Evolutionary conservation across 2,888 invertebrate genomes (phyloP), one percentile per base, ranked within the genome.

Genomic region (Acleris sparsana): DNA sequence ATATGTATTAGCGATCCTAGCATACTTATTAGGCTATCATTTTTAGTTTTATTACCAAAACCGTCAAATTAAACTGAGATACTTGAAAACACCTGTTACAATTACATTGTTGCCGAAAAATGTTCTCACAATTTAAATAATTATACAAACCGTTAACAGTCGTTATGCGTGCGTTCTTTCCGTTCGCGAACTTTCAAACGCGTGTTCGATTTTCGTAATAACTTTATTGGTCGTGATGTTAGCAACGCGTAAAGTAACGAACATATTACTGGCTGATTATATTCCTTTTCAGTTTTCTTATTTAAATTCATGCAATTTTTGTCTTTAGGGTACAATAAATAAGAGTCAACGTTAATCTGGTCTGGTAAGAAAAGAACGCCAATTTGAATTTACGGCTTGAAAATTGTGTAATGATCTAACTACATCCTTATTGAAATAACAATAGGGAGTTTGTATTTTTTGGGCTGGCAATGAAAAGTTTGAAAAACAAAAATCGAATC

Each of bases 401-500:
- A 39, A 2, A 6, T 11, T 17, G 13, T 7, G 3, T 39, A 16
- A 1, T 25, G 1, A 60, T 20, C 39, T 39, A 39, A 39, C 25
- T 43, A 48, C 20, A 7, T 29, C 39, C 49, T 29, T 64, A 59
- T 1, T n/a, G 13, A 1, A 13, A 6, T 1, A n/a, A 22, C 16
- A 2, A 7, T 55, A 64, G 53, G 20, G n/a, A 20, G 1, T 17
- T 0, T 2, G 1, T 11, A 4, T 64, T 29, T 7, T 58, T 11
- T 43, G 29, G 48, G 49, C 29, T 7, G 49, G 59, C 17, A 60
- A 49, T 49, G 48, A 29, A 22, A 53, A 25, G 43, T 53, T 49
- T 18, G n/a, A 51, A 61, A 56, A 53, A 65, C 79, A 74, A 78
- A 81, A 77, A 79, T 80, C 80, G 80, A 83, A 86, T 86, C 80